Conservation (phyloP, 2,888 invertebrate species). For the Nysson spinosus region DNA sequence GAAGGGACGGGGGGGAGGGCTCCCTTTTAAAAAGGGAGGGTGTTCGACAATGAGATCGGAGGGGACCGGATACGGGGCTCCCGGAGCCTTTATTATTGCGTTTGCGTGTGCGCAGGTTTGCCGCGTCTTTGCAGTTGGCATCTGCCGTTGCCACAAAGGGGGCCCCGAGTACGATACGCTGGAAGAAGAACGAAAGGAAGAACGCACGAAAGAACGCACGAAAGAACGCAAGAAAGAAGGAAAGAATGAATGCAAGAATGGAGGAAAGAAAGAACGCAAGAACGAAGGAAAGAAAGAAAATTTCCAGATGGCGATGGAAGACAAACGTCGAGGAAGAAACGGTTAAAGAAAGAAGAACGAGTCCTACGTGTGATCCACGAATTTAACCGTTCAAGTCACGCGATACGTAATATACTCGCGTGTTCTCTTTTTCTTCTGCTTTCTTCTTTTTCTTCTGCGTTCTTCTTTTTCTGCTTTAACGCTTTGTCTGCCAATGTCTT, state of each 20-base stretch:
- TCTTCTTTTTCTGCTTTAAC: too few relatives aligned
- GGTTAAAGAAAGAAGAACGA: neutral
- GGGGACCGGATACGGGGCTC: constrained; percentile 36
- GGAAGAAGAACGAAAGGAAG: constrained; percentile 15
- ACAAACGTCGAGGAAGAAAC: neutral
- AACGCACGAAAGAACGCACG: neutral
- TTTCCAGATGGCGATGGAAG: neutral
- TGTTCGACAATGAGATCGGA: constrained; percentile 56
- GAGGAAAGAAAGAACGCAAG: neutral
- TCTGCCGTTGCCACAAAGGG: constrained; percentile 32
- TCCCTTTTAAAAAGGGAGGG: constrained; percentile 31
- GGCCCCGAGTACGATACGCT: too few relatives aligned
- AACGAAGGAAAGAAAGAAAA: neutral
- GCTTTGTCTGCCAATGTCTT: too few relatives aligned
- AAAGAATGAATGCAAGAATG: neutral
- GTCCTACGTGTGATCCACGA: constrained; percentile 4
- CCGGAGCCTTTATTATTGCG: constrained; percentile 35
- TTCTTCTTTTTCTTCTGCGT: neutral
- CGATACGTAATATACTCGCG: constrained; percentile 15
- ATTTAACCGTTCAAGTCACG: constrained; percentile 28
- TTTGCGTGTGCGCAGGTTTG: constrained; percentile 25
- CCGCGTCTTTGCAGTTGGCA: constrained; percentile 18
- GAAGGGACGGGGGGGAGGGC: too few relatives aligned
- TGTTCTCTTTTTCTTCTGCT: neutral
- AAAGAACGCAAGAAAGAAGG: constrained; percentile 10